A percentile compares a stretch with the other conserved stretches of the same genome.
Conservation (phyloP, 2,797 vertebrate species). For the Rhinichthys osculus region DNA sequence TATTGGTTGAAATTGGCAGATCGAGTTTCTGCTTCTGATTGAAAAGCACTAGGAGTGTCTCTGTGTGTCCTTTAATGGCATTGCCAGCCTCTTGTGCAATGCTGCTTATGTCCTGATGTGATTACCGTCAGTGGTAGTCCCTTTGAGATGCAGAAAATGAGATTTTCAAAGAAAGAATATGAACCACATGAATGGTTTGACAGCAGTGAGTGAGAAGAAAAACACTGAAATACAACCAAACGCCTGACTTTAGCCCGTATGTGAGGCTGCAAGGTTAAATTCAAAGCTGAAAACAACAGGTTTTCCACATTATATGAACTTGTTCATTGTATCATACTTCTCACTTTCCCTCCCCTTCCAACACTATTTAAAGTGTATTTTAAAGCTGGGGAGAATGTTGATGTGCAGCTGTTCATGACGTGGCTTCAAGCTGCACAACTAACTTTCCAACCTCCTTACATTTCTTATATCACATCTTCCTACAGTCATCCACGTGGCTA, state of each 20-base stretch:
- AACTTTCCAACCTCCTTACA: constrained; percentile 35
- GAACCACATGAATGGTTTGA: constrained; percentile 47
- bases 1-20: constrained; percentile 35
- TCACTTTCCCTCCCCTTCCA: too few relatives aligned
- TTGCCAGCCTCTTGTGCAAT: constrained; percentile 53
- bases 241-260: neutral
- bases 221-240: neutral
- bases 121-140: constrained; percentile 48
- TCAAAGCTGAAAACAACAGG: neutral
- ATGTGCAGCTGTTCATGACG: constrained; percentile 8
- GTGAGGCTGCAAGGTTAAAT: neutral
- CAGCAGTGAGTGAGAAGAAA: constrained; percentile 31
- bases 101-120: constrained; percentile 57
- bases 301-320: constrained; percentile 10
- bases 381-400: neutral
- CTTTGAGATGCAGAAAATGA: constrained; percentile 54
- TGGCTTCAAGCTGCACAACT: constrained; percentile 26
- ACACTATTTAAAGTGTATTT: neutral
- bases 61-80: constrained; percentile 57
- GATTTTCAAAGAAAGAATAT: constrained; percentile 59
- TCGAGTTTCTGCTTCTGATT: constrained; percentile 34
- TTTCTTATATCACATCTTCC: constrained; percentile 54
- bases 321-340: neutral
- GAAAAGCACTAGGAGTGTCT: constrained; percentile 41
- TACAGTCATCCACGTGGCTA: constrained; percentile 41